These are phyloP conservation scores for Crocidura indochinensis DNA, from an alignment of 2,797 vertebrate species.

Conservation along the genomic window DNA sequence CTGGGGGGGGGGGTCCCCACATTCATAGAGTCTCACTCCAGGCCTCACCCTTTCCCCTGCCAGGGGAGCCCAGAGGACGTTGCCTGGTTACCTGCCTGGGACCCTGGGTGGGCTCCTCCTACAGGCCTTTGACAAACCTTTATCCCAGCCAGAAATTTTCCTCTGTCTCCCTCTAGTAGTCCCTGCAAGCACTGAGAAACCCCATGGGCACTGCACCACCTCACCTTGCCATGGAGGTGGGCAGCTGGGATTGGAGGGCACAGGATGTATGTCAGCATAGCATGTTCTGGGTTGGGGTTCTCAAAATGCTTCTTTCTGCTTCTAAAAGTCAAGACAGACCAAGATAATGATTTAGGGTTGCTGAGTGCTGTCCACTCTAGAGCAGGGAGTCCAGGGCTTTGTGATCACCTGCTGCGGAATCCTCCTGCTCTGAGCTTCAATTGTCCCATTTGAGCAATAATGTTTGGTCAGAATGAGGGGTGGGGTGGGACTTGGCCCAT, in stretches of 20 bases:
- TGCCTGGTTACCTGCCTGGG: background rate
- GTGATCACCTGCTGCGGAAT: background rate
- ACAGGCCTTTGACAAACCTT: background rate
- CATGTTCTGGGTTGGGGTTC: background rate
- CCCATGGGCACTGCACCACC: background rate
- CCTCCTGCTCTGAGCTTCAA: slow-evolving; percentile 5
- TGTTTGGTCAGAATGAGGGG: slow-evolving; percentile 58
- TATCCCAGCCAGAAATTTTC: background rate
- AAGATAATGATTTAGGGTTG: background rate
- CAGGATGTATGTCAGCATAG: background rate
- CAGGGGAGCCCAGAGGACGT: background rate
- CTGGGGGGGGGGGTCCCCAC: too few species aligned
- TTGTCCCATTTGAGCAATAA: slow-evolving; percentile 48
- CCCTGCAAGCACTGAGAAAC: background rate
- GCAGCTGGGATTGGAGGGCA: background rate
- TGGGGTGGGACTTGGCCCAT: slow-evolving; percentile 27
- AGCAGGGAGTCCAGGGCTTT: too few species aligned
- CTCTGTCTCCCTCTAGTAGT: background rate
- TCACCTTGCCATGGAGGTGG: background rate
- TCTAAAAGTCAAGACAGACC: background rate
- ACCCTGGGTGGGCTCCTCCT: background rate
- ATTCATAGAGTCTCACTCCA: background rate
- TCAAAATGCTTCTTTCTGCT: background rate
- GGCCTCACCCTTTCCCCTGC: background rate
- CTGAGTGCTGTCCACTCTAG: background rate